A percentile compares a stretch with the other conserved stretches of the same genome.
These are phyloP conservation scores for Pelobates cultripes DNA, from an alignment of 2,797 vertebrate species.

Conservation along the genomic window DNA sequence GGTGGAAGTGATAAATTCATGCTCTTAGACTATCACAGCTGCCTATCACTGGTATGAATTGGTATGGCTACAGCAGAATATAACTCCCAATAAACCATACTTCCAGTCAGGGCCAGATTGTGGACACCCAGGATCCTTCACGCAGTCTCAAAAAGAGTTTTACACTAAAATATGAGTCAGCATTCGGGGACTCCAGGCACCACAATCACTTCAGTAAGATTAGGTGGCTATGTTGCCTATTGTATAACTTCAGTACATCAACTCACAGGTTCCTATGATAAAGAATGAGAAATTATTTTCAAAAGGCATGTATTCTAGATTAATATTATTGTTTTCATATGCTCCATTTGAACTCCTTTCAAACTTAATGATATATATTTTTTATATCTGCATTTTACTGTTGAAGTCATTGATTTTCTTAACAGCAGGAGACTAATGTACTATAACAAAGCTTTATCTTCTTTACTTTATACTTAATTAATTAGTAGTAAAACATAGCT, in stretches of 20 bases:
- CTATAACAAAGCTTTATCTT: constrained; percentile 53
- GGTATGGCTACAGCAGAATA: too few relatives aligned
- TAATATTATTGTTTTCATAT: neutral
- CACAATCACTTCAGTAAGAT: too few relatives aligned
- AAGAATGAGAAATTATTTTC: neutral
- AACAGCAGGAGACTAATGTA: constrained; percentile 49
- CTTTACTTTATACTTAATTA: constrained; percentile 53
- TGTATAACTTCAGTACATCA: neutral
- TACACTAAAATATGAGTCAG: too few relatives aligned
- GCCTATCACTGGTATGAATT: too few relatives aligned
- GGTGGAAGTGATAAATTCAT: too few relatives aligned
- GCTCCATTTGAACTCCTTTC: constrained; percentile 19
- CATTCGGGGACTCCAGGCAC: too few relatives aligned
- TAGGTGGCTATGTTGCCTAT: too few relatives aligned
- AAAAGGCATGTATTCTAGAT: neutral
- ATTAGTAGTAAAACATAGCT: constrained; percentile 49
- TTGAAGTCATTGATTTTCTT: constrained; percentile 42
- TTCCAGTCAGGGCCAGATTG: too few relatives aligned
- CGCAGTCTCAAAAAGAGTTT: too few relatives aligned
- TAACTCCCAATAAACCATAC: too few relatives aligned
- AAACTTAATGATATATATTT: constrained; percentile 36
- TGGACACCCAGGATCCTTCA: too few relatives aligned
- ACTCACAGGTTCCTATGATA: neutral
- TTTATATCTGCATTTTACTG: constrained; percentile 32
- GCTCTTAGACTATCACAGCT: too few relatives aligned